Conservation (phyloP, 1,140 invertebrate genomes). For the Drosophila nebulosa region DNA sequence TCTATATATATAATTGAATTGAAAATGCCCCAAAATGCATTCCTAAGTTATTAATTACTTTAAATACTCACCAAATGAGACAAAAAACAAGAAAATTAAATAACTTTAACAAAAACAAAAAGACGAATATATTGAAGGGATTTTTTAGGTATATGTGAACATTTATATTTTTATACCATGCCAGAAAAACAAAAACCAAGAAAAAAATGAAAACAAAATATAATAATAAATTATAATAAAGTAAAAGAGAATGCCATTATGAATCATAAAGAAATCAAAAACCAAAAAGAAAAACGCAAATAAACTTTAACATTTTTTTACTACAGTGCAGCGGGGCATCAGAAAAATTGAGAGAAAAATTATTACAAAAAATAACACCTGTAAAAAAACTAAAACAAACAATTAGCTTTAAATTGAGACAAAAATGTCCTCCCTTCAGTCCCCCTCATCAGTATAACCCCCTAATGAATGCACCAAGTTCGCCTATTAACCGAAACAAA, state of each 20-base stretch:
- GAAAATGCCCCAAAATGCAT: conserved; percentile 28
- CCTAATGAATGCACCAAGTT: conserved; percentile 50
- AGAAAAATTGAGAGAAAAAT: conserved; percentile 26
- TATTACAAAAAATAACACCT: conserved; percentile 8
- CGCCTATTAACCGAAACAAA: conserved; percentile 30
- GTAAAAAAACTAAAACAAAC: conserved; percentile 26
- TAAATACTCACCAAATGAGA: conserved; percentile 20
- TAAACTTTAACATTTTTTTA: conserved; percentile 62
- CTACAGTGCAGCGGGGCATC: conserved; percentile 36
- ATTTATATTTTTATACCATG: conserved; percentile 80
- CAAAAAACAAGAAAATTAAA: conserved; percentile 25
- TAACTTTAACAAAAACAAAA: conserved; percentile 15
- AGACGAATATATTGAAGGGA: conserved; percentile 47
- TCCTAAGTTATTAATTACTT: conserved; percentile 52
- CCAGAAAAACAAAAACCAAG: conserved; percentile 52
- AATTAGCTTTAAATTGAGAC: conserved; percentile 64
- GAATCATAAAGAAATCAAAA: neutral
- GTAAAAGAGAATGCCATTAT: conserved; percentile 21
- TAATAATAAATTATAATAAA: conserved; percentile 27
- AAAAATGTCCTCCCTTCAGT: conserved; percentile 24
- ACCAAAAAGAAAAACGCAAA: conserved; percentile 16
- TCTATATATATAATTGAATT: conserved; percentile 12
- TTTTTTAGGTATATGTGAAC: conserved; percentile 77
- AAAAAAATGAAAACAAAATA: conserved; percentile 29
- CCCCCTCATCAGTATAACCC: conserved; percentile 10